These are phyloP conservation scores for Sebastes hopkinsi DNA, from an alignment of 2,797 vertebrate species.

Conservation along the genomic window DNA sequence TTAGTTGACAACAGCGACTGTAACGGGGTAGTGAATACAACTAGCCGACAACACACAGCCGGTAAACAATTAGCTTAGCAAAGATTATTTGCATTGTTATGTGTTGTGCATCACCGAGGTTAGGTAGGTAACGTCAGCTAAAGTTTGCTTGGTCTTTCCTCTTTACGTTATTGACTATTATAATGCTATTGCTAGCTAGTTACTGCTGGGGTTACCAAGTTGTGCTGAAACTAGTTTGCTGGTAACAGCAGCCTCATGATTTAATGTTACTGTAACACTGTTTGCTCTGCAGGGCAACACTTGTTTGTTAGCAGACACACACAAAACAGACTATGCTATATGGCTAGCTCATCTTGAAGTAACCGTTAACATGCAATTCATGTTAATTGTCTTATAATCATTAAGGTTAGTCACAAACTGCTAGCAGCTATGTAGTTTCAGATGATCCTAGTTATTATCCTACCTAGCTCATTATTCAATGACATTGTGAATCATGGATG, in stretches of 20 bases:
- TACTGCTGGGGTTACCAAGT: not conserved
- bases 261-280: not conserved
- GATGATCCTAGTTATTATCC: not conserved
- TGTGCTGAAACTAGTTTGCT: not conserved
- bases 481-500: not conserved
- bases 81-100: not conserved
- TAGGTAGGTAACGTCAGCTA: slow-evolving; percentile 3
- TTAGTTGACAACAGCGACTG: slow-evolving; percentile 45
- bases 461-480: not conserved
- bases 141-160: not conserved
- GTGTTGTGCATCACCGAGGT: not conserved
- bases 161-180: not conserved
- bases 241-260: not conserved
- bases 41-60: not conserved
- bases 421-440: not conserved
- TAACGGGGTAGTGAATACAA: slow-evolving; percentile 20
- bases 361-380: not conserved
- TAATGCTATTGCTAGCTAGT: slow-evolving; percentile 56
- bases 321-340: not conserved
- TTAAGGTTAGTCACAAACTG: not conserved
- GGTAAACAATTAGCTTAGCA: not conserved
- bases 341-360: not conserved
- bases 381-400: not conserved
- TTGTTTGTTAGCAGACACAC: not conserved
- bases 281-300: not conserved